Base-by-base conservation (phyloP, 2,797 vertebrate genomes). In the Sciurus carolinensis region DNA sequence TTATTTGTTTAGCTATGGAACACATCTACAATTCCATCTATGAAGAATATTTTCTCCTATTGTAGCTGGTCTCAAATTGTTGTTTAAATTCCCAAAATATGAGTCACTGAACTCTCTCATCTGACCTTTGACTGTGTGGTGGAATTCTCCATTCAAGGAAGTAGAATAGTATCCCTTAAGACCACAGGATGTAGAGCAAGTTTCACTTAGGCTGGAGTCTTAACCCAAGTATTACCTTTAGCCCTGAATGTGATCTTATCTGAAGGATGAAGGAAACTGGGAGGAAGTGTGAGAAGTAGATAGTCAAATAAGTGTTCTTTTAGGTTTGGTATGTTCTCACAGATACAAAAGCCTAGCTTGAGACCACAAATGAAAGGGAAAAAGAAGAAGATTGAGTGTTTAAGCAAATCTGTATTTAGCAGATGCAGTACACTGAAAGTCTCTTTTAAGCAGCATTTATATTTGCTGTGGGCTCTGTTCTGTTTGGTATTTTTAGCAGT, bases 401-500 rank as follows among this genome's bases (percentile, higher is more conserved):
- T 93, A 85, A 93, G 42, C 15, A 76, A 95, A 87, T 91, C 42
- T 90, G 42, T 77, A 73, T 82, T 90, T 96, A 67, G n/a, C 14
- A 92, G 50, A 85, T 73, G 36, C 94, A 97, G 95, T 86, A 73
- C 13, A 67, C 30, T 42, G 39, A 84, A 83, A 91, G n/a, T 87
- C 6, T 92, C 64, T 92, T 83, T 81, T 33, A 90, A 79, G 77
- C 24, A 50, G 30, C 22, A 42, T 90, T 86, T 90, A 47, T 93
- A 69, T 82, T 87, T 96, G 30, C 52, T 84, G 91, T 91, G 42
- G 79, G 66, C 20, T 36, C 50, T 94, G 79, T 69, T 81, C 30
- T 91, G 52, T 54, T 93, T 95, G 47, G 8, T 85, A 95, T 52
- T 91, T 96, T 95, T 79, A 90, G 50, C 71, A 52, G 20, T 95